phyloP scores from a whole-genome alignment of 64 coral and sea anemone species.

The Porites australiensis region DNA sequence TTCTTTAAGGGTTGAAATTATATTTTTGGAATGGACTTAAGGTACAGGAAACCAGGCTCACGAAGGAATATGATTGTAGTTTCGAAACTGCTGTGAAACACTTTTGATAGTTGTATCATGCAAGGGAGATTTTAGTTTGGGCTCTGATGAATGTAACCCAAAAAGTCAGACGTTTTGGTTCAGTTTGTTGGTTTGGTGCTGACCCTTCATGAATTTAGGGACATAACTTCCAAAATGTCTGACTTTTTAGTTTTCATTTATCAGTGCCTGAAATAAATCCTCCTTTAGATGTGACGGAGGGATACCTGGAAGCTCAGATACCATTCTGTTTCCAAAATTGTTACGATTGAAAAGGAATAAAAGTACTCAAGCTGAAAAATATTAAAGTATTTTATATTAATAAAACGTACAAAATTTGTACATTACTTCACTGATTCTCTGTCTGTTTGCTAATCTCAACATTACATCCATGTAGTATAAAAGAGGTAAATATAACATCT shows the following conservation, averaged over 20 bases:
- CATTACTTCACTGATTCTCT: too few species aligned
- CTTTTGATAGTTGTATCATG: conserved; percentile 27
- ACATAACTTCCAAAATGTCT: conserved; percentile 12
- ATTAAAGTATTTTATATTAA: too few species aligned
- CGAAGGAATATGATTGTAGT: conserved; percentile 6
- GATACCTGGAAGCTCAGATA: conserved; percentile 25
- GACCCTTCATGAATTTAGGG: conserved; percentile 1
- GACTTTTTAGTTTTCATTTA: conserved; percentile 23
- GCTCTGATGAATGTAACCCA: conserved; percentile 11
- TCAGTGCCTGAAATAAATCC: conserved; percentile 10
- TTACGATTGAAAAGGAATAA: too few species aligned
- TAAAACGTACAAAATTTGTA: too few species aligned
- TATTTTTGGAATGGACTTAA: conserved; percentile 14
- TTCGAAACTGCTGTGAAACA: background rate
- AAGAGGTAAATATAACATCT: too few species aligned
- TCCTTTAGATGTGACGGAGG: conserved; percentile 2
- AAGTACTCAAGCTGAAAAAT: too few species aligned
- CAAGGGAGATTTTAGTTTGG: conserved; percentile 5
- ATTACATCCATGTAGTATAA: too few species aligned
- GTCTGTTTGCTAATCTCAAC: too few species aligned
- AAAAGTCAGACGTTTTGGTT: conserved; percentile 16
- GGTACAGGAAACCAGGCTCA: background rate
- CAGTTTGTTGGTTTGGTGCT: conserved; percentile 1
- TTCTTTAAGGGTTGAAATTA: background rate
- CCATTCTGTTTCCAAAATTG: conserved; percentile 6